Evolutionary conservation across 2,797 vertebrate genomes (phyloP).

Genomic region (Poeciliopsis paucimaculata): DNA sequence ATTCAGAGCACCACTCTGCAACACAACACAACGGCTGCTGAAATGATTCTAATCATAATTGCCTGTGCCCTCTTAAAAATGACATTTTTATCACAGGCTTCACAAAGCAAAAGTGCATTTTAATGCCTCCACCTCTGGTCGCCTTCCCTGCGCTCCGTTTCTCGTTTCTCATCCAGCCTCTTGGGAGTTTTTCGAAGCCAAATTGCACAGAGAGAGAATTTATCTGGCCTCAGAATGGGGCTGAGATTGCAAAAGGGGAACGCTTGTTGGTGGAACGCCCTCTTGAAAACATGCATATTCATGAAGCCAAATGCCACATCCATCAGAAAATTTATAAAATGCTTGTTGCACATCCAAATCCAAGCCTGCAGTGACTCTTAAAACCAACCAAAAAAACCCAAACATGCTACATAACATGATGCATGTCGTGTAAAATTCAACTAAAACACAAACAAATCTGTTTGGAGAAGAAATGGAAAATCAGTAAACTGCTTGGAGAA

Average conservation of each 20-base stretch:
- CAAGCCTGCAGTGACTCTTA: not conserved
- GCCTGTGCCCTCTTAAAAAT: constrained; percentile 40
- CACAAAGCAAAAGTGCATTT: constrained; percentile 53
- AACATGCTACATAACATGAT: not conserved
- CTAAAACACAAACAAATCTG: not conserved
- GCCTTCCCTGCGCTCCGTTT: constrained; percentile 11
- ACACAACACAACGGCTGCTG: constrained; percentile 24
- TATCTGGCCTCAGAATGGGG: constrained; percentile 50
- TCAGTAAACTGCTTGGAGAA: not conserved
- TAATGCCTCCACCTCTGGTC: constrained; percentile 46
- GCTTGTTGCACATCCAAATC: not conserved
- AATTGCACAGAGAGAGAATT: constrained; percentile 67
- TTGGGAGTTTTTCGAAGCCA: constrained; percentile 63
- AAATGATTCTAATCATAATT: constrained; percentile 54
- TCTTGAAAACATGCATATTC: constrained; percentile 67
- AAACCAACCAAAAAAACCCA: not conserved
- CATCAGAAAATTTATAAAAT: constrained; percentile 44
- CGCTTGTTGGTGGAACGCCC: constrained; percentile 38
- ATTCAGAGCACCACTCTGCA: constrained; percentile 10
- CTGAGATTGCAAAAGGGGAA: constrained; percentile 65
- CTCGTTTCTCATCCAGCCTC: constrained; percentile 63
- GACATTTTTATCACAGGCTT: constrained; percentile 56
- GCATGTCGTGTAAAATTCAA: not conserved
- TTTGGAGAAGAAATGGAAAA: not conserved
- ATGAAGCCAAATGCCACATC: constrained; percentile 42